Evolutionary conservation across 1,140 invertebrate species (phyloP), one percentile per base, ranked within the genome.

Genomic region (Pseudomyrmex sp.): DNA sequence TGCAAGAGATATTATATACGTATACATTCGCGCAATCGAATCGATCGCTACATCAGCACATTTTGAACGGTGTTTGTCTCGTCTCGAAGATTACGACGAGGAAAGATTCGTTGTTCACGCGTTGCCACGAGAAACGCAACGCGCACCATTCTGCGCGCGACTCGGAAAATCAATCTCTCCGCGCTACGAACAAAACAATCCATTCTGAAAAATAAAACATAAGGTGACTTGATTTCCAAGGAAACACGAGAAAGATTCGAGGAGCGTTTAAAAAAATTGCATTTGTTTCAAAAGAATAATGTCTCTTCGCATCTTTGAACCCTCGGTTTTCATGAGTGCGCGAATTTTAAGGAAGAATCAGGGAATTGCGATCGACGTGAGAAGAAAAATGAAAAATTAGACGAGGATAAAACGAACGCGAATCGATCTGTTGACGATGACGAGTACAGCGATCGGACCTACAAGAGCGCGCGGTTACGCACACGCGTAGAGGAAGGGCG

Each of bases 51-150:
- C 35, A 46, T 65, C 52, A 52, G 12, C 4, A 5, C 61, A 35
- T 66, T 52, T 77, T 18, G 44, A 46, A 18, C 59, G 46, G 10
- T 13, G 52, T 72, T 59, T 72, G 75, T 18, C 52, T 68, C 35
- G 48, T 46, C 13, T 13, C 50, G 76, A 79, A 59, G 35, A 20
- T 52, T 48, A 12, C 48, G 18, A 50, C 59, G 35, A 35, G 23
- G 23, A 54, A 84, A 88, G 86, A 89, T 91, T 91, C 89, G 85
- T 90, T 91, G 90, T 58, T 58, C 65, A 13, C 75, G 50, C 50
- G 48, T 20, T 44, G 70, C 59, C 12, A 48, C 80, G 52, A 63
- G 73, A 83, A 13, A 35, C 50, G 70, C 54, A 80, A 80, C 44
- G 76, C 46, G 15, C 35, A 35, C n/a, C 66, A 56, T 80, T 80